Conservation (phyloP, 2,888 invertebrate genomes). For the Venusia cambrica region DNA sequence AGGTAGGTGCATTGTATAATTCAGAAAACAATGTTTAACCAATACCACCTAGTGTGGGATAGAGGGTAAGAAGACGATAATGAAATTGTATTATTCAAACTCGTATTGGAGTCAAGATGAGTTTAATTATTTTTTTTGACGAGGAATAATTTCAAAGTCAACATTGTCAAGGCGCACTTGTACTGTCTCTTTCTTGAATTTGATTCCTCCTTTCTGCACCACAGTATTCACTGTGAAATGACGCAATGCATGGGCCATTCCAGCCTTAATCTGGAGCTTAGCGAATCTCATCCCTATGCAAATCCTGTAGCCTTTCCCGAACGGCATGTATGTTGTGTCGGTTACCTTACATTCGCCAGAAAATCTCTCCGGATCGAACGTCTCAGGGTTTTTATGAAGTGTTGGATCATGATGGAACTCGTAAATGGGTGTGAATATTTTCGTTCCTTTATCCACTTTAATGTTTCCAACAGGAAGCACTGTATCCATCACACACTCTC, state of each 20-base stretch:
- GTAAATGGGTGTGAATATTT: conserved; percentile 47
- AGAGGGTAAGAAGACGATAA: too few species aligned
- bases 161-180: conserved; percentile 46
- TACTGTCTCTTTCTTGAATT: conserved; percentile 39
- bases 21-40: too few species aligned
- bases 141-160: conserved; percentile 36
- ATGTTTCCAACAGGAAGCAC: conserved; percentile 55
- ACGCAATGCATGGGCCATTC: conserved; percentile 41
- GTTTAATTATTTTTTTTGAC: neutral
- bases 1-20: too few species aligned
- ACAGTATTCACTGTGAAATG: conserved; percentile 40
- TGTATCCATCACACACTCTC: conserved; percentile 45
- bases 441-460: conserved; percentile 48
- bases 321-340: conserved; percentile 57
- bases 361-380: conserved; percentile 65
- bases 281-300: conserved; percentile 64
- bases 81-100: too few species aligned
- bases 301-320: conserved; percentile 64
- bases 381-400: conserved; percentile 61
- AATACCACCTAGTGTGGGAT: too few species aligned
- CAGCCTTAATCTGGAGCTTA: conserved; percentile 43
- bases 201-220: conserved; percentile 35
- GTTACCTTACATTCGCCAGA: conserved; percentile 35
- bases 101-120: too few species aligned
- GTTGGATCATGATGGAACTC: conserved; percentile 63